Evolutionary conservation across 2,113 vertebrate species (phyloP), one percentile per base, ranked within the genome.

Genomic region (Eidolon helvum): DNA sequence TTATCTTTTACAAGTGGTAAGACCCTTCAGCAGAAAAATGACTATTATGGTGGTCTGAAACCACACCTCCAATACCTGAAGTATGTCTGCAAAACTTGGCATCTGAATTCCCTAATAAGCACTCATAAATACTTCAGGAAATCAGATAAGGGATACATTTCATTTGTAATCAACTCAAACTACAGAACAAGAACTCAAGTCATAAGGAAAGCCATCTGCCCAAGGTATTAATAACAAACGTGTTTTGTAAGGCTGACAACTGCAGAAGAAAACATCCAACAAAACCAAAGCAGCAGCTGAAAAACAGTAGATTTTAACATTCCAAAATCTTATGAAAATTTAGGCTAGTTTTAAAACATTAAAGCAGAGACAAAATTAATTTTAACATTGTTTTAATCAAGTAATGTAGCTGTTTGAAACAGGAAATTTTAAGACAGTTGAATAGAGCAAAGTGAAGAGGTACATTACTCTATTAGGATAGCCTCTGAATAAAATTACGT

Each of bases 371-470:
- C 97, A 92, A 96, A 94, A 95, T 69, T 40, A 94, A 92, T 91
- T 97, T 94, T 85, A 92, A 97, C 69, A 84, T 92, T 72, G 79
- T 92, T 97, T 97, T 97, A 98, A 98, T 97, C 95, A 97, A 97
- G 68, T 97, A 97, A 97, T 33, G 48, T 95, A 97, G 96, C 87
- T 91, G 71, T 97, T 68, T 96, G 35, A 96, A 96, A 96, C 93
- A 97, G 77, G 72, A 97, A 96, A 61, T 78, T 94, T 96, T 71
- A 95, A 90, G 87, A 96, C 92, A 92, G 59, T 50, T 57, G 55
- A 92, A 95, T 16, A 97, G 83, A 97, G 61, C 93, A 87, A 93
- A 93, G 72, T 78, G 35, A 95, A 97, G 35, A 45, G 48, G 48
- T 50, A 50, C 48, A 74, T 92, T 57, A 86, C 28, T 94, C 87